phyloP scores from a whole-genome alignment of 2,113 vertebrate genomes.

The Chionomys nivalis region DNA sequence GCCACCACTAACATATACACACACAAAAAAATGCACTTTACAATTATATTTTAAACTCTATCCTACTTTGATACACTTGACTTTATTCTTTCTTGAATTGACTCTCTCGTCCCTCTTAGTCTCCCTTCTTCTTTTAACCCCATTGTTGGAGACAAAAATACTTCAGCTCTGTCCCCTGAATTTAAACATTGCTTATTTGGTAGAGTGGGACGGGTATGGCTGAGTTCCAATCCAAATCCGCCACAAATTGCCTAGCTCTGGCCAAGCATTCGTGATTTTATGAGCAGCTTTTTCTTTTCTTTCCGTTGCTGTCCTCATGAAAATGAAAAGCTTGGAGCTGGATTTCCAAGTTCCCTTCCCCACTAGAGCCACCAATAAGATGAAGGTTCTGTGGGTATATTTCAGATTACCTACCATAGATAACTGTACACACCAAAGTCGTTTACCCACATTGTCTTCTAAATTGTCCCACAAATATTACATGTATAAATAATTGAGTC shows the following conservation, averaged over 20 bases:
- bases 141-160: background rate
- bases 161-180: background rate
- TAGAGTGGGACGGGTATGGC: background rate
- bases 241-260: slow-evolving; percentile 34
- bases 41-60: background rate
- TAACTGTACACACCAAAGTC: background rate
- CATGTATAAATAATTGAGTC: background rate
- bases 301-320: background rate
- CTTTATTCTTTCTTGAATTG: slow-evolving; percentile 2
- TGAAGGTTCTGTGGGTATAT: background rate
- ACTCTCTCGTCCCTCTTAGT: background rate
- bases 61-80: slow-evolving; percentile 5
- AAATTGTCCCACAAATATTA: slow-evolving; percentile 28
- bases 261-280: background rate
- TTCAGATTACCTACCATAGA: background rate
- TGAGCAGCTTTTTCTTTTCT: background rate
- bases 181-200: background rate
- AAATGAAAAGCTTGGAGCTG: background rate
- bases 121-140: background rate
- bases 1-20: background rate
- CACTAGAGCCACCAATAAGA: background rate
- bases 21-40: slow-evolving; percentile 3
- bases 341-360: slow-evolving; percentile 13
- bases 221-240: background rate
- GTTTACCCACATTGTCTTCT: slow-evolving; percentile 21